A percentile compares a stretch with the other conserved stretches of the same genome.
Conservation (phyloP, 1,140 invertebrate genomes). For the Tetramorium alpestre region DNA sequence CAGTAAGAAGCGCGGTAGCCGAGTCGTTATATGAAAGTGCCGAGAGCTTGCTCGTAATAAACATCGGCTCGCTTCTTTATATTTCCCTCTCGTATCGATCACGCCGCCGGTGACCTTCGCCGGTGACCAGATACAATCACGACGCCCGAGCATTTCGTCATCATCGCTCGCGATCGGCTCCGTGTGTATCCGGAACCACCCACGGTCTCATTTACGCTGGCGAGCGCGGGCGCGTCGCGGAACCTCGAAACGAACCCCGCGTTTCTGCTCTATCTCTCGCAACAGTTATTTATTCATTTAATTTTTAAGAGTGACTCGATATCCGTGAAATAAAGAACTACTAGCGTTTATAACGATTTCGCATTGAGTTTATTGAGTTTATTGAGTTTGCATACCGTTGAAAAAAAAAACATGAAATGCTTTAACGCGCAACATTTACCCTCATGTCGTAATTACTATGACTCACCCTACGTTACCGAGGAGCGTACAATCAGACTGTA, state of each 20-base stretch:
- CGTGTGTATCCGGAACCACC: slow-evolving; percentile 30
- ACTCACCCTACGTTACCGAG: neutral
- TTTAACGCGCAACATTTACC: neutral
- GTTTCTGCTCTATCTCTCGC: neutral
- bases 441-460: neutral
- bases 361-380: no score
- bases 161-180: neutral
- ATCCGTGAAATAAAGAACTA: neutral
- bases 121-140: slow-evolving; percentile 20
- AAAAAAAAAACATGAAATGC: neutral
- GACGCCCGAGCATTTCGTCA: slow-evolving; percentile 14
- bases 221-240: neutral
- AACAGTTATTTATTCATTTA: neutral
- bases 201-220: slow-evolving; percentile 1
- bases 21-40: neutral
- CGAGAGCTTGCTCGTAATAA: neutral
- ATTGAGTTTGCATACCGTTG: neutral
- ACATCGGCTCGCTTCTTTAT: slow-evolving; percentile 4
- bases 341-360: neutral
- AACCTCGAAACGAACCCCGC: neutral
- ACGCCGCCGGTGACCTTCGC: slow-evolving; percentile 10
- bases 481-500: neutral
- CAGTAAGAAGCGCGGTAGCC: neutral
- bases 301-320: neutral
- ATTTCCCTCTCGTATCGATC: neutral